Percentiles rank a stretch among this genome's conserved stretches.
Evolutionary conservation across 2,888 invertebrate genomes (phyloP).

Genomic region (Dicyrtomina minuta): DNA sequence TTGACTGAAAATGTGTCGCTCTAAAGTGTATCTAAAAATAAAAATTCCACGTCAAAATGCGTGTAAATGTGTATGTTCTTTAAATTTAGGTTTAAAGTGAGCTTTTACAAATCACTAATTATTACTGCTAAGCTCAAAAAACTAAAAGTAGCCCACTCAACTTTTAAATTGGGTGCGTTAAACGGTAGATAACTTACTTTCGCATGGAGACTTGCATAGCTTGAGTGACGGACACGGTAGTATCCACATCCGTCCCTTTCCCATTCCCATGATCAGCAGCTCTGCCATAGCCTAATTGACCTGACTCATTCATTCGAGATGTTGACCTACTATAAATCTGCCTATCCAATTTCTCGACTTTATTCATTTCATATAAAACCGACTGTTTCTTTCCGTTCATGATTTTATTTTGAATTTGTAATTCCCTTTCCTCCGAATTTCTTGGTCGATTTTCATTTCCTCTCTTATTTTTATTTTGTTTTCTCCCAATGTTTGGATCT

Average conservation of each 20-base stretch:
- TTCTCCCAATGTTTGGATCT: background rate
- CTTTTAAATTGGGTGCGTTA: background rate
- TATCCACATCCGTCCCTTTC: conserved; percentile 46
- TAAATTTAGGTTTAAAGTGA: no score
- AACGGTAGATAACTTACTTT: conserved; percentile 62
- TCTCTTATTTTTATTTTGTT: background rate
- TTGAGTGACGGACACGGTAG: conserved; percentile 76
- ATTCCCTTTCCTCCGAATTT: conserved; percentile 47
- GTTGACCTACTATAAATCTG: conserved; percentile 33
- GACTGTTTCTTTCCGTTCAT: conserved; percentile 34
- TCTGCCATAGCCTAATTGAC: conserved; percentile 60
- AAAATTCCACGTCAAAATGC: no score
- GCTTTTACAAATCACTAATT: no score
- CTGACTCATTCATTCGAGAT: conserved; percentile 63
- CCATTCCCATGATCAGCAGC: conserved; percentile 3
- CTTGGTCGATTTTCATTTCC: conserved; percentile 1
- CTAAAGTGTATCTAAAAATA: conserved; percentile 73
- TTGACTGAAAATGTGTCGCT: conserved; percentile 89
- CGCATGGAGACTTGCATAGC: conserved; percentile 83
- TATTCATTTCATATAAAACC: conserved; percentile 31
- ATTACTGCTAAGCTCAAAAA: no score
- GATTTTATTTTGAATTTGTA: conserved; percentile 42
- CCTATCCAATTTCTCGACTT: conserved; percentile 30
- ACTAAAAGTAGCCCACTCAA: no score
- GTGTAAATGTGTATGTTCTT: no score